Percentiles rank a stretch among this genome's conserved stretches.
phyloP scores from a whole-genome alignment of 2,113 vertebrate genomes.

The Penelope pileata region DNA sequence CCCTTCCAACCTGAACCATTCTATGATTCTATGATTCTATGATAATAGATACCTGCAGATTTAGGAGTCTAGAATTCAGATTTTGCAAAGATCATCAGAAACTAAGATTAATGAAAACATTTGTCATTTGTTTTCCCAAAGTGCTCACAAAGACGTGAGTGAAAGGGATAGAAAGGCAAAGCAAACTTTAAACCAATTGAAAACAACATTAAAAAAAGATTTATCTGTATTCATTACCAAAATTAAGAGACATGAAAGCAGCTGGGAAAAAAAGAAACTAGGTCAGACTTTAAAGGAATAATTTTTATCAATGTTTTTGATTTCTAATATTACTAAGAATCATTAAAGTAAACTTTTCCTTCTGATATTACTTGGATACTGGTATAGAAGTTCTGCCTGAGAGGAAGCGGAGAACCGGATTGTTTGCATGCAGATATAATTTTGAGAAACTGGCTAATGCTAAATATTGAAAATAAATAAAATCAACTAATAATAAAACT shows the following conservation, averaged over 20 bases:
- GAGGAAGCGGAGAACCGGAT: background rate
- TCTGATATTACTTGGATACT: background rate
- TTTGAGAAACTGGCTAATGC: background rate
- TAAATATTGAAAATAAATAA: background rate
- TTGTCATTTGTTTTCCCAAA: background rate
- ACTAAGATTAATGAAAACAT: background rate
- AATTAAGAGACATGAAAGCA: background rate
- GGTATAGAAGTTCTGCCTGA: rapidly evolving
- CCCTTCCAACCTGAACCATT: no score
- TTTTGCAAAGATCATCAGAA: background rate
- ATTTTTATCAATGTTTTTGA: background rate
- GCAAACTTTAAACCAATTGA: background rate
- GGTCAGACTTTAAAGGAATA: background rate
- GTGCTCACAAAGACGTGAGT: background rate
- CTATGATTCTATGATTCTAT: no score
- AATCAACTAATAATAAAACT: background rate
- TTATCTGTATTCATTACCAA: background rate
- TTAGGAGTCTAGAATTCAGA: background rate
- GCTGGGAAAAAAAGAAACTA: background rate
- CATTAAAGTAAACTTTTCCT: background rate
- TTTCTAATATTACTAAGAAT: background rate
- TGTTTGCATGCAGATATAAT: background rate
- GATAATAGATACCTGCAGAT: background rate
- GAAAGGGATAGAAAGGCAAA: background rate
- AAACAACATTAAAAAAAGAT: background rate